These are phyloP conservation scores for Patella pellucida DNA, from an alignment of 2,888 invertebrate species.

Conservation along the genomic window DNA sequence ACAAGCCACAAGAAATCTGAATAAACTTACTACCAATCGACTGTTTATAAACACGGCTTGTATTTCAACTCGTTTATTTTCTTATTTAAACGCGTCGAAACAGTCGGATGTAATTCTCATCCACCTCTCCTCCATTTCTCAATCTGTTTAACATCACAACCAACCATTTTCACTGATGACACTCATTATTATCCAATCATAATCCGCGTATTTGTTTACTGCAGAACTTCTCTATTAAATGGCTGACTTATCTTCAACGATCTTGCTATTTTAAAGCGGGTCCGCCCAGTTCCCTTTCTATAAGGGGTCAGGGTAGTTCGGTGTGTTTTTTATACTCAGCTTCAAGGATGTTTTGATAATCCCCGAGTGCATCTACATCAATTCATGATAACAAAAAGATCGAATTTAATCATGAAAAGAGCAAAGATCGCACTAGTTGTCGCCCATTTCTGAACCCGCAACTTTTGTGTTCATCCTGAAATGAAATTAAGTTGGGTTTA, in stretches of 20 bases:
- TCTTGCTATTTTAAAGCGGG: background rate
- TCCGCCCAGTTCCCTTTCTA: constrained; percentile 3
- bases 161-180: constrained; percentile 5
- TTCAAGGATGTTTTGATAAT: background rate
- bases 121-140: background rate
- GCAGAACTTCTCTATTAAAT: background rate
- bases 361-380: background rate
- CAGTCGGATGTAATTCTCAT: background rate
- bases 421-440: background rate
- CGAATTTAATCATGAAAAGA: background rate
- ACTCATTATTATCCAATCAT: constrained; percentile 8
- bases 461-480: too few relatives aligned
- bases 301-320: background rate
- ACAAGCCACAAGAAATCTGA: background rate
- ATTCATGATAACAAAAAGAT: background rate
- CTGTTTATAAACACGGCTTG: constrained; percentile 5
- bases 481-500: too few relatives aligned
- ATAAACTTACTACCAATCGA: background rate
- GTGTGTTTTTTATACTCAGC: background rate
- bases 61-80: background rate
- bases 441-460: too few relatives aligned
- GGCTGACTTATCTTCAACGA: background rate
- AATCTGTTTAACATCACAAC: background rate
- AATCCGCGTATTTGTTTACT: background rate
- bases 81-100: background rate